These are phyloP conservation scores for Xyliphius kryptos DNA, from an alignment of 2,113 vertebrate genomes.

Conservation along the genomic window DNA sequence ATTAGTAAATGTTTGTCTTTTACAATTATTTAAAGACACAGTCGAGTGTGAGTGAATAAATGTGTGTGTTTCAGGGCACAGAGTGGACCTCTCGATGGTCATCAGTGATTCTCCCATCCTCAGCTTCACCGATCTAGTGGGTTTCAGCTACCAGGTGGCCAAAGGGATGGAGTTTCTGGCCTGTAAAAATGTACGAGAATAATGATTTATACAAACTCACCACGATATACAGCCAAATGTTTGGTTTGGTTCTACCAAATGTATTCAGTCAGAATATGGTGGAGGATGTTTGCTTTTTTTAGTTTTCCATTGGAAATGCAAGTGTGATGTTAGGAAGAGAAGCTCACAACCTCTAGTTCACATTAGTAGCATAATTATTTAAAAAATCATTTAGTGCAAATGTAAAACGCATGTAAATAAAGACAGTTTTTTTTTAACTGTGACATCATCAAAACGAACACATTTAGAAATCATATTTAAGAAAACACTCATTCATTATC, in stretches of 20 bases:
- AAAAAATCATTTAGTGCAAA: too few species aligned
- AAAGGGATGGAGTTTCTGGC: conserved; percentile 98
- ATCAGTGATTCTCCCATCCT: conserved; percentile 84
- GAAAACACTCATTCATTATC: too few species aligned
- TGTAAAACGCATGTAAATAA: too few species aligned
- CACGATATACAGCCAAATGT: too few species aligned
- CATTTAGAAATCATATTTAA: too few species aligned
- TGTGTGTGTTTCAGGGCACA: conserved; percentile 64
- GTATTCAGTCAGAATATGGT: neutral
- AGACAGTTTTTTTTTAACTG: too few species aligned
- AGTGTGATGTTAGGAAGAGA: too few species aligned
- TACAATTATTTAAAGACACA: neutral
- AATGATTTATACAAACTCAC: neutral
- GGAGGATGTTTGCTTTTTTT: too few species aligned
- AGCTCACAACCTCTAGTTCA: too few species aligned
- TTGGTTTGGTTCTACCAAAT: neutral
- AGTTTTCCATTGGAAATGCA: too few species aligned
- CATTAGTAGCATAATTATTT: too few species aligned
- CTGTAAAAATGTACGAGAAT: conserved; percentile 82
- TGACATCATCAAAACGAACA: too few species aligned
- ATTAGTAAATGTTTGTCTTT: neutral
- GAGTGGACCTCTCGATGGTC: conserved; percentile 65
- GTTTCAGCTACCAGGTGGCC: conserved; percentile 96
- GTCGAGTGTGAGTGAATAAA: neutral
- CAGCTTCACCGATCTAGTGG: conserved; percentile 85